Evolutionary conservation across 2,797 vertebrate species (phyloP).

Genomic region (Neomorphus geoffroyi): DNA sequence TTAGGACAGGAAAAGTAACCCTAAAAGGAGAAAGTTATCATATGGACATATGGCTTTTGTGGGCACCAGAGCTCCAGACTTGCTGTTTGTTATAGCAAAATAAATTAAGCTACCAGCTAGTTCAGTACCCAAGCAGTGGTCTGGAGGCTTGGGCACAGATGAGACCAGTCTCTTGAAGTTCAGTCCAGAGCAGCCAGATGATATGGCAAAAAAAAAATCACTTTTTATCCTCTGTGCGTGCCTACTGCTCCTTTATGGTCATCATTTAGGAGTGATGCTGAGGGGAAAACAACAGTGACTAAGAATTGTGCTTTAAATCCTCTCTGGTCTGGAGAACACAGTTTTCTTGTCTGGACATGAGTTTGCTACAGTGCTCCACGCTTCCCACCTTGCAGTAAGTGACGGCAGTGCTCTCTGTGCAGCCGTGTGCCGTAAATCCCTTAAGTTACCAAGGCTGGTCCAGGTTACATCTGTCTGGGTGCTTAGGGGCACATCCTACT

Average conservation of each 20-base stretch:
- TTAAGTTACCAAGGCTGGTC: background rate
- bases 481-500: background rate
- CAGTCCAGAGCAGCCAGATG: background rate
- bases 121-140: background rate
- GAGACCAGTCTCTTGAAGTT: background rate
- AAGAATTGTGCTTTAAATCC: background rate
- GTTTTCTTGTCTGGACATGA: background rate
- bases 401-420: background rate
- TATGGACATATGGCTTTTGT: constrained; percentile 10
- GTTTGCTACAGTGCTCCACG: background rate
- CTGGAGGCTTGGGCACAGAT: background rate
- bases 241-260: background rate
- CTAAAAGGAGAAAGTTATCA: constrained; percentile 44
- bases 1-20: constrained; percentile 45
- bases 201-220: background rate
- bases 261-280: background rate
- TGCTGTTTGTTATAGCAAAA: background rate
- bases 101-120: background rate
- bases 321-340: background rate
- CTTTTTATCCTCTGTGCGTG: background rate
- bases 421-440: background rate
- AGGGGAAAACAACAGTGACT: background rate
- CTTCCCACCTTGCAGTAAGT: background rate
- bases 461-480: background rate
- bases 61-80: background rate